phyloP scores from a whole-genome alignment of 2,113 vertebrate genomes.

The Catharus bicknelli region DNA sequence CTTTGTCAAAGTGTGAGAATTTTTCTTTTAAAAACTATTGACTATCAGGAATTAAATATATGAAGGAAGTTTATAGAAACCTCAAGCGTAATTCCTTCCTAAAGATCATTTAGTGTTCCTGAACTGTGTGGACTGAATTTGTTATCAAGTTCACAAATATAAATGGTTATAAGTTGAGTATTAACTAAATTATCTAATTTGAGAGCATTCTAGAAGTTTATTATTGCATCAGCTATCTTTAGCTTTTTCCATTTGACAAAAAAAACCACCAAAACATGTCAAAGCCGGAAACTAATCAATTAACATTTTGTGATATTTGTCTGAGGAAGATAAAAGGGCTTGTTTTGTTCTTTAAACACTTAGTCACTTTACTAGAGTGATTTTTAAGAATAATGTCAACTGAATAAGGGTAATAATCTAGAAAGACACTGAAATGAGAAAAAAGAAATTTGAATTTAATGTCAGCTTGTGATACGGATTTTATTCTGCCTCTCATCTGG shows the following conservation, averaged over 20 bases:
- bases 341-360: slow-evolving; percentile 6
- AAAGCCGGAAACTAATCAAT: slow-evolving; percentile 28
- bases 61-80: background rate
- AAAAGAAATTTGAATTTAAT: background rate
- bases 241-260: slow-evolving; percentile 18
- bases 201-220: slow-evolving; percentile 23
- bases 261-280: background rate
- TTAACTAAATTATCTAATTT: slow-evolving; percentile 59
- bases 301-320: slow-evolving; percentile 37
- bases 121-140: slow-evolving; percentile 55
- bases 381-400: slow-evolving; percentile 26
- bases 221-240: slow-evolving; percentile 50
- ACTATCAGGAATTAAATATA: background rate
- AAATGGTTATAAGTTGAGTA: slow-evolving; percentile 21
- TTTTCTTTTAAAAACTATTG: slow-evolving; percentile 24
- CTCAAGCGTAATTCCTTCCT: slow-evolving; percentile 9
- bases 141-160: slow-evolving; percentile 60
- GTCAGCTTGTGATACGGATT: background rate
- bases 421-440: background rate
- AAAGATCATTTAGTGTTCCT: slow-evolving; percentile 31
- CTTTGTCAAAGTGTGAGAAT: background rate
- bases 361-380: background rate
- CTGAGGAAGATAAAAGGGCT: background rate
- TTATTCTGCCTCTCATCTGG: background rate
- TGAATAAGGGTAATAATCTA: background rate